Evolutionary conservation across 2,888 invertebrate species (phyloP), one percentile per base, ranked within the genome.

Genomic region (Augochlorella aurata): DNA sequence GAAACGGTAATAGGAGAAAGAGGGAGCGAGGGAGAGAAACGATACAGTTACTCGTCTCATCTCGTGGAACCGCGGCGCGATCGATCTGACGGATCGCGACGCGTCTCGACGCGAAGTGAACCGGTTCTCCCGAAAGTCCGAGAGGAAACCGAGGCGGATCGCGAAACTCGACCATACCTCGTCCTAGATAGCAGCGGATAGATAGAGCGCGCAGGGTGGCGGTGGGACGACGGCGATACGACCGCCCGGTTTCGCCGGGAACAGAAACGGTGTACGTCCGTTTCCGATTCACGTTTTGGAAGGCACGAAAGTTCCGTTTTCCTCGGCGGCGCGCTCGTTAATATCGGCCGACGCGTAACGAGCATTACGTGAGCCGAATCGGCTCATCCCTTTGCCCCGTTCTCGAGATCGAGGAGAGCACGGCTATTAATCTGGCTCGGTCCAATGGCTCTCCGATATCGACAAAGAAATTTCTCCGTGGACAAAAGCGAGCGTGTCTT

Each of bases 361-460:
- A 89, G 88, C 85, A 85, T 89, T 89, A 89, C 89, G 89, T 89
- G 89, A 89, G 84, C 72, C 84, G 88, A 88, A 87, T 88, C 88
- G 86, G 81, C 81, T 84, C 81, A 85, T 85, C 86, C 86, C 85
- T 82, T 67, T 75, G 61, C 77, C 61, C 77, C 24, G 74, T 79
- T 73, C 77, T 69, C 84, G 71, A 68, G 77, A 74, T 81, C 73
- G 71, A 68, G 72, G 71, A 79, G 85, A 87, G 81, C 74, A 77
- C 77, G 77, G 81, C 87, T 86, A 88, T 88, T 88, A 88, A 88
- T 88, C 88, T 81, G 88, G 80, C 88, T 84, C 85, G 87, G 82
- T 87, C 85, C 84, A 88, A 88, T 83, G 83, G 85, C 81, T 75
- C 84, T 73, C 78, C 81, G 88, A 87, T 88, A 88, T 88, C 88